Conservation (phyloP, 2,888 invertebrate species). For the Teleiodes luculella region DNA sequence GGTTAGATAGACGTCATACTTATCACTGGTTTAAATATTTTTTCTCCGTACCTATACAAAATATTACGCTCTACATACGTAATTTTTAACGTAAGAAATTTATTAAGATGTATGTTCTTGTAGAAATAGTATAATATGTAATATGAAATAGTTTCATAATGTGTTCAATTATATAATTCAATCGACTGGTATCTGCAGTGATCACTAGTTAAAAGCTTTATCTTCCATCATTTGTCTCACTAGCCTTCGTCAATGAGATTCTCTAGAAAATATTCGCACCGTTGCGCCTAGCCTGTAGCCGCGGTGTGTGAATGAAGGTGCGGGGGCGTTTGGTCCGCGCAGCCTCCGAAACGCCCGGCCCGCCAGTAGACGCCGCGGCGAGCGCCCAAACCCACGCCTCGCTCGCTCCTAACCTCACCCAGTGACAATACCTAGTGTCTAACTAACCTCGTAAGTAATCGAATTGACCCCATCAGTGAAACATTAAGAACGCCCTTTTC, state of each 20-base stretch:
- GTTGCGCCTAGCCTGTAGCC: constrained; percentile 5
- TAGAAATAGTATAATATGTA: too few relatives aligned
- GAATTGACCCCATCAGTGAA: constrained; percentile 7
- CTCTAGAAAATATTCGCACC: background rate
- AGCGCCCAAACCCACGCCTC: constrained; percentile 56
- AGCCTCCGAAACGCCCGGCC: constrained; percentile 65
- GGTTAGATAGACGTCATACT: background rate
- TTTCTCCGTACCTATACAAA: too few relatives aligned
- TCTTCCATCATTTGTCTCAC: constrained; percentile 6
- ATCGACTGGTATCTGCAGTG: too few relatives aligned
- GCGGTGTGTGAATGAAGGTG: constrained; percentile 67
- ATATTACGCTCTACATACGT: too few relatives aligned
- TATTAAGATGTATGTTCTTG: too few relatives aligned
- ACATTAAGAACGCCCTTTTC: constrained; percentile 42
- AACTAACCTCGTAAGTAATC: constrained; percentile 61
- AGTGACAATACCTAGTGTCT: constrained; percentile 55
- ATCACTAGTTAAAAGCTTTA: background rate
- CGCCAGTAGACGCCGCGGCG: constrained; percentile 67
- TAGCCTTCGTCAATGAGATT: constrained; percentile 5
- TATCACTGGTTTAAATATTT: background rate
- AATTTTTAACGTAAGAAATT: too few relatives aligned
- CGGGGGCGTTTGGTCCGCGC: constrained; percentile 65
- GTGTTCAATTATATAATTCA: too few relatives aligned
- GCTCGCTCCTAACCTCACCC: constrained; percentile 43
- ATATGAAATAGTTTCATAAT: too few relatives aligned